Evolutionary conservation across 1,140 invertebrate genomes (phyloP).

Genomic region (Drosophila lowei): DNA sequence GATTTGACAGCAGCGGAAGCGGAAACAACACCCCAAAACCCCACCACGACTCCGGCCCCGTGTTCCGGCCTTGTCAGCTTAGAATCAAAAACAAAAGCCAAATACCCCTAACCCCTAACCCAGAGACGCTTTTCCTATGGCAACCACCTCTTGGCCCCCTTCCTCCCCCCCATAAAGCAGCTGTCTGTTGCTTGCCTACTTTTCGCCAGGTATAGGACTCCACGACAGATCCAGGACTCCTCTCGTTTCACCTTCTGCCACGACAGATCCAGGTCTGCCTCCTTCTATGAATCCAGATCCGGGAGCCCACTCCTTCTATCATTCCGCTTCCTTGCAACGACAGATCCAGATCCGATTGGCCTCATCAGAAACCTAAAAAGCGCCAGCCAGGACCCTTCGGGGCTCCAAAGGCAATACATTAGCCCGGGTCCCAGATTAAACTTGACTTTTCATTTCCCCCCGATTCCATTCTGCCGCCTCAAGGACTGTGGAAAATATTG

Average conservation of each 20-base stretch:
- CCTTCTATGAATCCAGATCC: conserved; percentile 5
- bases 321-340: not conserved
- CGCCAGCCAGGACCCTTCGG: conserved; percentile 38
- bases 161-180: conserved; percentile 54
- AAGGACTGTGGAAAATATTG: conserved; percentile 43
- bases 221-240: not conserved
- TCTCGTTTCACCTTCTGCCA: conserved; percentile 3
- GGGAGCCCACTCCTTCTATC: not conserved
- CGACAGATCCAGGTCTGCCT: conserved; percentile 1
- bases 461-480: not conserved
- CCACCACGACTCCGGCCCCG: conserved; percentile 4
- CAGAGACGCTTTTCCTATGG: too few relatives aligned
- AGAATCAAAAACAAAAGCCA: conserved; percentile 69
- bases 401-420: conserved; percentile 68
- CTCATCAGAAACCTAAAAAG: conserved; percentile 57
- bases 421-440: conserved; percentile 57
- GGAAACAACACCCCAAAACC: conserved; percentile 7
- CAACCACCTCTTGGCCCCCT: not conserved
- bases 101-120: conserved; percentile 1
- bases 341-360: conserved; percentile 67
- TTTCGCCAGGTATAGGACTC: conserved; percentile 24
- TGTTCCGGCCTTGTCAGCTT: conserved; percentile 59
- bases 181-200: conserved; percentile 74
- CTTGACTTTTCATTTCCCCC: conserved; percentile 48
- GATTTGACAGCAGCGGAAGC: conserved; percentile 38